Evolutionary conservation across 2,113 vertebrate species (phyloP).

Genomic region (Sigmodon hispidus): DNA sequence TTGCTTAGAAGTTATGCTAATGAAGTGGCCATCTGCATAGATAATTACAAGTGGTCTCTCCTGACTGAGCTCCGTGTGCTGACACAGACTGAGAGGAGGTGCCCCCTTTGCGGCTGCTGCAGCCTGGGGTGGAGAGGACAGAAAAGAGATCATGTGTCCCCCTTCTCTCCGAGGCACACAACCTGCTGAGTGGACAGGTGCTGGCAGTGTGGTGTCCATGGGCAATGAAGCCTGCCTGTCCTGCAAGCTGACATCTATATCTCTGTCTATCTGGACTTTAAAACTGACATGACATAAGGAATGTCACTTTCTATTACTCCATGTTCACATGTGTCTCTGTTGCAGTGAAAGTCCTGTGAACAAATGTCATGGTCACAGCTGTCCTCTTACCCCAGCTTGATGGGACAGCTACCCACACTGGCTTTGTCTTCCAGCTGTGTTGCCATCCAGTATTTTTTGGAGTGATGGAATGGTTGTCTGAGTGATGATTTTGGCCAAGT

Average conservation of each 20-base stretch:
- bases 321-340: slow-evolving; percentile 53
- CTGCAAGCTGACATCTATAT: slow-evolving; percentile 90
- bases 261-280: slow-evolving; percentile 83
- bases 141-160: slow-evolving; percentile 72
- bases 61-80: slow-evolving; percentile 84
- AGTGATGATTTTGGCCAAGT: slow-evolving; percentile 43
- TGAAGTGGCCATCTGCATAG: slow-evolving; percentile 85
- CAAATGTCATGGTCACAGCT: slow-evolving; percentile 79
- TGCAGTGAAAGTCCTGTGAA: slow-evolving; percentile 81
- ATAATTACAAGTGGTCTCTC: slow-evolving; percentile 83
- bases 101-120: slow-evolving; percentile 49
- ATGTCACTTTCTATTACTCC: slow-evolving; percentile 86
- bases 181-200: slow-evolving; percentile 91
- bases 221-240: slow-evolving; percentile 86
- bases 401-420: slow-evolving; percentile 31
- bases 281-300: slow-evolving; percentile 88
- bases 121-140: slow-evolving; percentile 67
- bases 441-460: slow-evolving; percentile 27
- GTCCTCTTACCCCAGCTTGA: slow-evolving; percentile 75
- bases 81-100: slow-evolving; percentile 85
- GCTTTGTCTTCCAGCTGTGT: slow-evolving; percentile 69
- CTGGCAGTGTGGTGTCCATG: slow-evolving; percentile 85
- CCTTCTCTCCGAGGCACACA: slow-evolving; percentile 84
- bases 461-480: slow-evolving; percentile 19
- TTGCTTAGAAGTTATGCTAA: slow-evolving; percentile 44